Percentiles rank a stretch among this genome's conserved stretches.
These are phyloP conservation scores for Sebastes taczanowskii DNA, from an alignment of 2,797 vertebrate genomes.

Conservation along the genomic window DNA sequence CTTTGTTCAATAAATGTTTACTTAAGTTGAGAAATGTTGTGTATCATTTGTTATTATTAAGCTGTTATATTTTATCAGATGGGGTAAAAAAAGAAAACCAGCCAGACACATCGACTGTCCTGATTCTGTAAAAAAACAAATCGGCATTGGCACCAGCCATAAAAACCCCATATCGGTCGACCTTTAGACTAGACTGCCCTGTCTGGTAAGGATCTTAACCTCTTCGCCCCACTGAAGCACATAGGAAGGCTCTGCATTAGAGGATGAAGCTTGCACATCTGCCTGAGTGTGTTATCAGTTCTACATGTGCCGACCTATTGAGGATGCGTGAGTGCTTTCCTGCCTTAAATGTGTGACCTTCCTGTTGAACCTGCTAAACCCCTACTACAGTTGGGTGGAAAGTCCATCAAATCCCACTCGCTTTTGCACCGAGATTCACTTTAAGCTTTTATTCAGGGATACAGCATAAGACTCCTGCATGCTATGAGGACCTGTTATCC, in stretches of 20 bases:
- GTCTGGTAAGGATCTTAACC: slow-evolving; percentile 2
- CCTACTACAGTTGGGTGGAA: background rate
- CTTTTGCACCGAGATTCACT: background rate
- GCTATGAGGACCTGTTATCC: background rate
- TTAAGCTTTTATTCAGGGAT: background rate
- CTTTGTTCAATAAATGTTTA: no score
- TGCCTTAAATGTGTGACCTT: slow-evolving; percentile 2
- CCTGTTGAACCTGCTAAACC: slow-evolving; percentile 23
- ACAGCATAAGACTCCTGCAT: background rate
- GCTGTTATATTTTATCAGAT: no score
- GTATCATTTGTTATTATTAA: no score
- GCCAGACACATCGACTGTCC: no score
- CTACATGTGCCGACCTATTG: background rate
- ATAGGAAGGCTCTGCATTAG: slow-evolving; percentile 12
- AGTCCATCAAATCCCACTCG: background rate
- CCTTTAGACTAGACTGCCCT: background rate
- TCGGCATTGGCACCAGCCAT: no score
- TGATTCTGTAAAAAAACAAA: no score
- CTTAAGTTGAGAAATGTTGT: no score
- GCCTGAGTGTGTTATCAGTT: slow-evolving; percentile 9
- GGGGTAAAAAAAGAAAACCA: no score
- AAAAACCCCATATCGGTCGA: no score
- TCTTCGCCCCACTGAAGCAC: background rate
- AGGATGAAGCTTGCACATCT: slow-evolving; percentile 38
- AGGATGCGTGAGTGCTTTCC: background rate